phyloP scores from a whole-genome alignment of 2,113 vertebrate genomes.

The Procavia capensis region DNA sequence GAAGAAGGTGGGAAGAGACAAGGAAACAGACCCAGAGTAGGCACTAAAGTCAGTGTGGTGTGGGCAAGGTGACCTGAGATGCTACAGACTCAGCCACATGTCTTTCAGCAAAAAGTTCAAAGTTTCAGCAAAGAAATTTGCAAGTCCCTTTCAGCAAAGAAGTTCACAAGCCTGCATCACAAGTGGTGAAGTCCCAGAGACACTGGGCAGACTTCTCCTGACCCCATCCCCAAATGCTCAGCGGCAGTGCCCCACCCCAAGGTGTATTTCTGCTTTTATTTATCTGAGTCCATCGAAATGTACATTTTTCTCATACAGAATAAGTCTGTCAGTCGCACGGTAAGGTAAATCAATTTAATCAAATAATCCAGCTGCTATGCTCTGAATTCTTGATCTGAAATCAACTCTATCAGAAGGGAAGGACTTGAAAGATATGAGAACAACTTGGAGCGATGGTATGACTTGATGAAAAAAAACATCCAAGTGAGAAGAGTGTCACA shows the following conservation, averaged over 20 bases:
- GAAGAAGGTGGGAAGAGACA: neutral
- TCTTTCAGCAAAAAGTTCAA: neutral
- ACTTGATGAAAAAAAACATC: neutral
- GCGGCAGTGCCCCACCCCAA: neutral
- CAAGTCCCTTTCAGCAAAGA: neutral
- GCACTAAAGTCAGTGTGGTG: neutral
- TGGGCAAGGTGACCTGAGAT: neutral
- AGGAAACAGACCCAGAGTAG: neutral
- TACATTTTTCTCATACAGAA: neutral
- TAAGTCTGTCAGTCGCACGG: neutral
- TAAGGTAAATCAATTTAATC: neutral
- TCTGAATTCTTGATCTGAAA: neutral
- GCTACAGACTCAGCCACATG: neutral
- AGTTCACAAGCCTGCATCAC: no score
- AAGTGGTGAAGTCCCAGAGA: neutral
- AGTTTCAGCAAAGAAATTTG: neutral
- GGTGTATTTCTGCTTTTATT: neutral
- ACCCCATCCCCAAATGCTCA: neutral
- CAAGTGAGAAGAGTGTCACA: neutral
- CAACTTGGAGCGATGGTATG: neutral
- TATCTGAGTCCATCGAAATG: neutral
- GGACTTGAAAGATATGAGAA: neutral
- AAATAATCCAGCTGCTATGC: neutral
- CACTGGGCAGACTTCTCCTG: rapidly evolving
- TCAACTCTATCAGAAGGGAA: neutral